Percentiles rank a stretch among this genome's conserved stretches.
Conservation (phyloP, 2,113 vertebrate genomes). For the Rhagologus leucostigma region DNA sequence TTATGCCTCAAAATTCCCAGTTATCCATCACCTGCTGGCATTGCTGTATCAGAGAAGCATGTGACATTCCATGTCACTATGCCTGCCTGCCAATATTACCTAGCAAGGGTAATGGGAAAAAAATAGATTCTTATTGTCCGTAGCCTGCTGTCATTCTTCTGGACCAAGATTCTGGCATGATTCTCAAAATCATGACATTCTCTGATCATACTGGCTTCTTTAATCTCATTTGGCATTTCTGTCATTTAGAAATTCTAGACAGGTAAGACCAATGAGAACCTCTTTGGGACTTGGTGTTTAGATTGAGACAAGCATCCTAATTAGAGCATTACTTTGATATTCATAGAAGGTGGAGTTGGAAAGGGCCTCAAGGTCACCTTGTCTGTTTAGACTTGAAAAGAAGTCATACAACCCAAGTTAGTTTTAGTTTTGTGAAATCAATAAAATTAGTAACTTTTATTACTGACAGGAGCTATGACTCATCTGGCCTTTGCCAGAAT, state of each 20-base stretch:
- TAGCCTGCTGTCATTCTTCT: neutral
- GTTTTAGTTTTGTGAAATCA: neutral
- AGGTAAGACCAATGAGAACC: neutral
- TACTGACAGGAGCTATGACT: neutral
- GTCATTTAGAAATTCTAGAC: neutral
- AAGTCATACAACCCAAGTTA: neutral
- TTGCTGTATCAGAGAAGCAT: neutral
- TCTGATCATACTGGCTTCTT: neutral
- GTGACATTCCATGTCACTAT: neutral
- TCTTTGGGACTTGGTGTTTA: neutral
- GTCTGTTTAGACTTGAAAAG: neutral
- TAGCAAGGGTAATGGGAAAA: neutral
- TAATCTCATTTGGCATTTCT: neutral
- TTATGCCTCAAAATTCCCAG: neutral
- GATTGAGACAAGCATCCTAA: neutral
- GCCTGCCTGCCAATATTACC: neutral
- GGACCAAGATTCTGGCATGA: neutral
- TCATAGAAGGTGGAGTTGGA: neutral
- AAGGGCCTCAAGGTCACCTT: neutral
- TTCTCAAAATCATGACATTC: neutral
- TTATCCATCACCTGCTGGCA: neutral
- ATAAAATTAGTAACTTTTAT: neutral
- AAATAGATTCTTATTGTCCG: neutral
- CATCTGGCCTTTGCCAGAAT: neutral
- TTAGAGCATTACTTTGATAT: neutral